Evolutionary conservation across 1,140 invertebrate species (phyloP).

Genomic region (Drosophila azteca): DNA sequence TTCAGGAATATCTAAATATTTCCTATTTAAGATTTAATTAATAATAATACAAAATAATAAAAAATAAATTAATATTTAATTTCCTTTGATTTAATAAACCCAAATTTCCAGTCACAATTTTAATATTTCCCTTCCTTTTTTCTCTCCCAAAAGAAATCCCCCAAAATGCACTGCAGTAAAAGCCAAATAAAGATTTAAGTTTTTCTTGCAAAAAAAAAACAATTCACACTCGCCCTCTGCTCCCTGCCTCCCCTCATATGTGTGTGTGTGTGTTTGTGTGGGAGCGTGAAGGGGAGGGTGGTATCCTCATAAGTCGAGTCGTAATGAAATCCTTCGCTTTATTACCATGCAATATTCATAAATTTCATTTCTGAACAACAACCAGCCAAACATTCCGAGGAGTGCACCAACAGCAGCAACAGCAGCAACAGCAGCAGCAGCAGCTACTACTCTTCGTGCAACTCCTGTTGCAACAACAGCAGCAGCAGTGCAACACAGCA

Average conservation of each 20-base stretch:
- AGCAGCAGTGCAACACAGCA: constrained; percentile 30
- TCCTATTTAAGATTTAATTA: too few species aligned
- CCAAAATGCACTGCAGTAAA: background rate
- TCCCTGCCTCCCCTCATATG: constrained; percentile 27
- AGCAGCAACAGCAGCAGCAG: constrained; percentile 14
- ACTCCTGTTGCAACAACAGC: constrained; percentile 16
- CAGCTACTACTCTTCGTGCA: background rate
- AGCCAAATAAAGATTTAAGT: background rate
- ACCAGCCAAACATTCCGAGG: constrained; percentile 36
- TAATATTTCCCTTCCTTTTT: background rate
- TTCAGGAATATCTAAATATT: too few species aligned
- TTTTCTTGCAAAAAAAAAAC: constrained; percentile 22
- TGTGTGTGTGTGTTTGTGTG: background rate
- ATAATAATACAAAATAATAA: too few species aligned
- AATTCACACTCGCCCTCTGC: constrained; percentile 2
- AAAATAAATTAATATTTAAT: too few species aligned
- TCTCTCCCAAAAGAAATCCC: too few species aligned
- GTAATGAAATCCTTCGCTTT: constrained; percentile 80
- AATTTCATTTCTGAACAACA: constrained; percentile 77
- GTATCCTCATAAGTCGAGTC: constrained; percentile 49
- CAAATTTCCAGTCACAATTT: too few species aligned
- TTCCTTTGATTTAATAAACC: too few species aligned
- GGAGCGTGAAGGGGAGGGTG: constrained; percentile 14
- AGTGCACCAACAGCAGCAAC: constrained; percentile 46
- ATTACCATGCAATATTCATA: constrained; percentile 80